Base-by-base conservation (phyloP, 2,113 vertebrate species). In the Pavo muticus region DNA sequence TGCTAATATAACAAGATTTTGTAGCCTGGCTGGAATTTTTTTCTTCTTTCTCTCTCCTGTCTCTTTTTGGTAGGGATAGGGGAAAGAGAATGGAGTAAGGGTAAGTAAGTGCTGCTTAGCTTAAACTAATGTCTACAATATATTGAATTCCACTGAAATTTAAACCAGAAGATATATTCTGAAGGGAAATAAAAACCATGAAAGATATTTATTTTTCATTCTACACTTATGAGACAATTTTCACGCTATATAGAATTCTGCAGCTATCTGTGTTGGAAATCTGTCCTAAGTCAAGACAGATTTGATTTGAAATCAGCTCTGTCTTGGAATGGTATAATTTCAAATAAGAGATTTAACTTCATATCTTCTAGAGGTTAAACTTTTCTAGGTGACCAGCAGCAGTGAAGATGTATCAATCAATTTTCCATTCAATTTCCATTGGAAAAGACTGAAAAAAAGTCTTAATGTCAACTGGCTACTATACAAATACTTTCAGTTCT, bases 221-320 rank as follows among this genome's bases (percentile, higher is more conserved):
- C 40, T 0, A 35, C n/a, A 73, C 24, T 52, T 3, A 42, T 44
- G 9, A 76, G 23, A 76, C 1, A 69, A 18, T 72, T 71, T 70
- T 76, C 12, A 52, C 47, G 15, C 6, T 10, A 44, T 37, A 74
- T 14, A 54, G 37, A 68, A 63, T n/a, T 84, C 13, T 74, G 4
- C 3, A 54, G 6, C 4, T 48, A 4, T 40, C 74, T 63, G 11
- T 67, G 0, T 10, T 73, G 15, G 17, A 87, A 77, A 81, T 2
- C 16, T 59, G 24, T 35, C 8, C 16, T 20, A 35, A 57, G 6
- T 52, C 52, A 45, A 19, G 35, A 74, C 2, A n/a, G 40, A 56
- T 0, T 1, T 29, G 5, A 7, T 2, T 17, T 29, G 14, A 84
- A 18, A 3, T 1, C 18, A 74, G 63, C 1, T n/a, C 8, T 54